Base-by-base conservation (phyloP, 2,888 invertebrate species). In the Andrena chrysosceles region DNA sequence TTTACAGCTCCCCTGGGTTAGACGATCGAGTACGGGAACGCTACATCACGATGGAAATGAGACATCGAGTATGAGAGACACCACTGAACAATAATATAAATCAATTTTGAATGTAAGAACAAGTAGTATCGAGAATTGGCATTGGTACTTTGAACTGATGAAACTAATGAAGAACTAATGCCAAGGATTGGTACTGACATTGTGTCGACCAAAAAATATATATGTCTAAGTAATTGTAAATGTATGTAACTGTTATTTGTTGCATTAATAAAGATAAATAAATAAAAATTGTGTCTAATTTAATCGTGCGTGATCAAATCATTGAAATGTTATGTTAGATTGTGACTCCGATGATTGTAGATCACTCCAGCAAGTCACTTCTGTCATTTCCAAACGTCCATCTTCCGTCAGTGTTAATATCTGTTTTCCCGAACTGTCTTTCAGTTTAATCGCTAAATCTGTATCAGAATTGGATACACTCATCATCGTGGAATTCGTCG, bases 321-420 rank as follows among this genome's bases (percentile, higher is more conserved):
- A 83, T 33, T 83, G 64, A 52, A 83, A 84, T 31, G 66, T 83
- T 60, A 84, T 72, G 35, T 67, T 82, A 7, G 81, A 63, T 49
- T 76, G 81, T 42, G 72, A 26, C 31, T 83, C 71, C n/a, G 81
- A 63, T 48, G 70, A 52, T 20, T 85, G 85, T 10, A 68, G 84
- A 54, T 90, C 89, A 59, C 87, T 87, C 90, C 90, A 90, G 59
- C 82, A 87, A 35, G 86, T 33, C 62, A 93, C 90, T 78, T 93
- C 93, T 3, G 93, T 89, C 92, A 94, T 92, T 90, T 93, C 92
- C 52, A 93, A 89, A 84, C 90, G 92, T 26, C 94, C 94, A 81
- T 93, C 94, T 49, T 93, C 93, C n/a, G 91, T 89, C 31, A 94
- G 88, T 2, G 93, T 92, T 20, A 93, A 77, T 81, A 93, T 90